Conservation (phyloP, 2,888 invertebrate genomes). For the Cartodere bifasciata region DNA sequence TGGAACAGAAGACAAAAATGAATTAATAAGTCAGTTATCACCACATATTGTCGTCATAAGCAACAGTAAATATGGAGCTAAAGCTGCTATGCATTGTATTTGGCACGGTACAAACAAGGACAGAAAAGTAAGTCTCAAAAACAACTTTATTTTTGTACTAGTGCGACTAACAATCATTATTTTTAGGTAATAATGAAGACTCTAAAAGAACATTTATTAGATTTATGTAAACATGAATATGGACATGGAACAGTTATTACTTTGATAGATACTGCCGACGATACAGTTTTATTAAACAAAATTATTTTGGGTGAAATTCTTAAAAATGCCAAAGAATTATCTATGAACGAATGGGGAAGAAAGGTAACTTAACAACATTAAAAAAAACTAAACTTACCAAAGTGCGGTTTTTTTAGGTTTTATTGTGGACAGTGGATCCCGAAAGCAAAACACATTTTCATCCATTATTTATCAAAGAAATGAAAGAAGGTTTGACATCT, state of each 20-base stretch:
- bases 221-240: slow-evolving; percentile 74
- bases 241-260: slow-evolving; percentile 74
- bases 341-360: slow-evolving; percentile 67
- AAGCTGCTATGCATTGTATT: slow-evolving; percentile 70
- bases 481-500: slow-evolving; percentile 61
- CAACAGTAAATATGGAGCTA: slow-evolving; percentile 72
- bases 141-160: too few relatives aligned
- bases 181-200: slow-evolving; percentile 70
- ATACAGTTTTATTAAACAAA: slow-evolving; percentile 82
- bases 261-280: slow-evolving; percentile 81
- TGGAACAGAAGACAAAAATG: slow-evolving; percentile 51
- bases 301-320: slow-evolving; percentile 59
- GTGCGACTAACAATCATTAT: too few relatives aligned
- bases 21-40: slow-evolving; percentile 61
- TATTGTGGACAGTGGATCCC: slow-evolving; percentile 79
- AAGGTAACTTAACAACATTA: slow-evolving; percentile 43
- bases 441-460: slow-evolving; percentile 71
- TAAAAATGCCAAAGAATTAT: slow-evolving; percentile 52
- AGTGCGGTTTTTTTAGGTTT: slow-evolving; percentile 32
- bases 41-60: slow-evolving; percentile 52
- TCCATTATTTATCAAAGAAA: slow-evolving; percentile 59
- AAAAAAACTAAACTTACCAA: slow-evolving; percentile 1
- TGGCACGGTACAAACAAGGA: slow-evolving; percentile 79
- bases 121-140: slow-evolving; percentile 53
- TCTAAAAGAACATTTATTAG: slow-evolving; percentile 70